Conservation (phyloP, 2,113 vertebrate genomes). For the Nibea albiflora region DNA sequence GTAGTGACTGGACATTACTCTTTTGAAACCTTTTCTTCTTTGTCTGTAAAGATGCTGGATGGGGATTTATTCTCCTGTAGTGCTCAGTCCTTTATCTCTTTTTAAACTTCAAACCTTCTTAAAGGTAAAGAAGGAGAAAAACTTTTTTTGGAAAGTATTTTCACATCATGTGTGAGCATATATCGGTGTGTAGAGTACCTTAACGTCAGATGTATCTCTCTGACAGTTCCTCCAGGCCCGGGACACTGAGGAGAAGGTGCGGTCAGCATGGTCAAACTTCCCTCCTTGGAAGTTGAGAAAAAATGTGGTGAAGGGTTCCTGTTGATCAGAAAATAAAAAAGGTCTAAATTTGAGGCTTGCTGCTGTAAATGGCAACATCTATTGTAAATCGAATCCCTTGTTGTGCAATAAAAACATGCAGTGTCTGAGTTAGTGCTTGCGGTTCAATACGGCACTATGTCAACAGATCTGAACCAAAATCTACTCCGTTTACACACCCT, state of each 20-base stretch:
- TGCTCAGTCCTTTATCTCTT: slow-evolving; percentile 31
- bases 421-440: background rate
- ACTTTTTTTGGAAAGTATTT: background rate
- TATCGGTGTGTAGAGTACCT: slow-evolving; percentile 84
- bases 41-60: slow-evolving; percentile 45
- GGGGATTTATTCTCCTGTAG: slow-evolving; percentile 55
- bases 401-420: slow-evolving; percentile 13
- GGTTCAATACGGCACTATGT: background rate
- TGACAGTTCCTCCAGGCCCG: slow-evolving; percentile 98
- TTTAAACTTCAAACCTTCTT: slow-evolving; percentile 23
- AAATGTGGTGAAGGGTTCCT: slow-evolving; percentile 98
- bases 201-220: slow-evolving; percentile 98
- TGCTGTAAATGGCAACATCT: background rate
- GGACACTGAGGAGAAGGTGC: slow-evolving; percentile 96
- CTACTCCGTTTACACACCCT: slow-evolving; percentile 3
- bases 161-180: background rate
- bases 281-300: slow-evolving; percentile 99
- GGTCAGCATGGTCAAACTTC: slow-evolving; percentile 98
- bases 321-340: slow-evolving; percentile 34
- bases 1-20: slow-evolving; percentile 80
- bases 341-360: background rate
- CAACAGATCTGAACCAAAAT: slow-evolving; percentile 28
- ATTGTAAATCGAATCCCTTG: slow-evolving; percentile 1
- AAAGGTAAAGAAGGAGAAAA: slow-evolving; percentile 22
- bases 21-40: slow-evolving; percentile 66